phyloP scores from a whole-genome alignment of 2,888 invertebrate genomes.

The Xylophagus ater region DNA sequence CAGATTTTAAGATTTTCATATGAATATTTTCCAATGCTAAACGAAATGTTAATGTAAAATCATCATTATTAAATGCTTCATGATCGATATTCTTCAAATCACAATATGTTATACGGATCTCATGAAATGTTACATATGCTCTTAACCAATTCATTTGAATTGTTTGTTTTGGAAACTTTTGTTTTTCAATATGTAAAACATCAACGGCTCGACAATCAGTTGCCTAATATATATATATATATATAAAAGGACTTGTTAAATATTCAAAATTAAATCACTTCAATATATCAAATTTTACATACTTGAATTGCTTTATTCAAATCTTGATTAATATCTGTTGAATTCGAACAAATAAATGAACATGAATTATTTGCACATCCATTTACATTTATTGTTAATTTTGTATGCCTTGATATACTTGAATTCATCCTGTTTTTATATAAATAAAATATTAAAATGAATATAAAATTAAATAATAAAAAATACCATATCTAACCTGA shows the following conservation, averaged over 20 bases:
- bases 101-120: conserved; percentile 21
- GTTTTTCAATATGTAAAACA: conserved; percentile 18
- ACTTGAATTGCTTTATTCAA: conserved; percentile 3
- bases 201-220: conserved; percentile 17
- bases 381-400: too few species aligned
- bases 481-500: too few species aligned
- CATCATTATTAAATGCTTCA: conserved; percentile 26
- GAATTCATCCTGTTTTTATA: too few species aligned
- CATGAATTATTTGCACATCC: conserved; percentile 7
- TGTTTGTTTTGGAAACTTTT: conserved; percentile 16
- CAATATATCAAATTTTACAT: background rate
- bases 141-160: conserved; percentile 21
- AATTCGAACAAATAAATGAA: conserved; percentile 10
- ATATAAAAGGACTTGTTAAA: background rate
- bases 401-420: too few species aligned
- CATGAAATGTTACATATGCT: conserved; percentile 16
- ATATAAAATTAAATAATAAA: too few species aligned
- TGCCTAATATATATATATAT: conserved; percentile 14
- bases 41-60: conserved; percentile 23
- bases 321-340: conserved; percentile 1
- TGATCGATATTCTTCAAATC: conserved; percentile 20
- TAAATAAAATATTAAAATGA: too few species aligned
- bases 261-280: background rate
- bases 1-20: conserved; percentile 21
- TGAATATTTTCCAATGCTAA: conserved; percentile 21